A percentile compares a stretch with the other conserved stretches of the same genome.
Conservation (phyloP, 2,888 invertebrate species). For the Limnephilus marmoratus region DNA sequence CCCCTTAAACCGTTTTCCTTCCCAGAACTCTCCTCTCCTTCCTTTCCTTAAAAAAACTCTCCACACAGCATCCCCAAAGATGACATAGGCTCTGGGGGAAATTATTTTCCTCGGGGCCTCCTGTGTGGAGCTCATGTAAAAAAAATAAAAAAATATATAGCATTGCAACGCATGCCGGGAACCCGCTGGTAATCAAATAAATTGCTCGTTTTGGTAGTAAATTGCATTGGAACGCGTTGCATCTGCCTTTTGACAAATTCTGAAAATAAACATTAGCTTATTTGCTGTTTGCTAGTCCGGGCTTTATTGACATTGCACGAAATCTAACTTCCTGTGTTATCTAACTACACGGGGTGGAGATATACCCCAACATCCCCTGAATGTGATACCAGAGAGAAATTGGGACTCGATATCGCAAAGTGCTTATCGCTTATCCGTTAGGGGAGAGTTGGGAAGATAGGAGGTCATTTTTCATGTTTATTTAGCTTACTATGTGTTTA, state of each 20-base stretch:
- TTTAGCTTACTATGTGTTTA: no score
- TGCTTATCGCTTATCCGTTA: not conserved
- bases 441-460: not conserved
- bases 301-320: not conserved
- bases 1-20: no score
- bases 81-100: no score
- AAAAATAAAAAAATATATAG: no score
- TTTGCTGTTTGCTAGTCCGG: not conserved
- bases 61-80: no score
- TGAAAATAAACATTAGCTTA: not conserved
- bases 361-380: not conserved
- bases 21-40: no score
- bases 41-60: no score
- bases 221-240: not conserved
- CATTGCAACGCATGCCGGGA: no score
- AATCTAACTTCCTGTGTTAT: conserved; percentile 6
- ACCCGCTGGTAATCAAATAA: no score
- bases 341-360: not conserved
- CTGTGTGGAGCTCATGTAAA: no score
- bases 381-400: not conserved
- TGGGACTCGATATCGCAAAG: not conserved
- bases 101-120: no score
- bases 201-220: not conserved
- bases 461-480: not conserved
- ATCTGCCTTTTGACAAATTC: not conserved